Conservation (phyloP, 2,113 vertebrate genomes). For the Silurus glanis region DNA sequence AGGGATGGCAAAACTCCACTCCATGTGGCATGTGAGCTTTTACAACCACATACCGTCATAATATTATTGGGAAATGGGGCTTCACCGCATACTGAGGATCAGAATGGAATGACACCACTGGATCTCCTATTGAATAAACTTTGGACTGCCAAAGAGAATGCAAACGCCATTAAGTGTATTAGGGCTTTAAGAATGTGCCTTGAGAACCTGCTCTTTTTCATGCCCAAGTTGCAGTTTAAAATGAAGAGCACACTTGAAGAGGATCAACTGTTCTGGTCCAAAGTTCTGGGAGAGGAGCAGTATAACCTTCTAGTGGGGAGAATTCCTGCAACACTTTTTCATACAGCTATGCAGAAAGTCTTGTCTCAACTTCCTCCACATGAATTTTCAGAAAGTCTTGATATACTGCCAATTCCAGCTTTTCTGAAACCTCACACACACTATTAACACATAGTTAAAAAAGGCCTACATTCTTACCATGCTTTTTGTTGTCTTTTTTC, state of each 20-base stretch:
- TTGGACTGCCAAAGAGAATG: slow-evolving; percentile 70
- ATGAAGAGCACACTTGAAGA: slow-evolving; percentile 71
- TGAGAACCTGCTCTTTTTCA: slow-evolving; percentile 83
- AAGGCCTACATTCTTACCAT: too few relatives aligned
- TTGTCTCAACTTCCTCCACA: slow-evolving; percentile 78
- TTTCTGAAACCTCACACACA: slow-evolving; percentile 73
- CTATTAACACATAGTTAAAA: background rate
- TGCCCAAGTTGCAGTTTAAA: slow-evolving; percentile 75
- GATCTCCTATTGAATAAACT: slow-evolving; percentile 81
- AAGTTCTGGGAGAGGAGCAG: slow-evolving; percentile 78
- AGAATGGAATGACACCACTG: slow-evolving; percentile 77
- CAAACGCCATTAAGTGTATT: slow-evolving; percentile 66
- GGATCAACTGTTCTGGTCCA: slow-evolving; percentile 75
- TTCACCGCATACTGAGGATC: slow-evolving; percentile 77
- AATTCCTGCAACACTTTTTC: slow-evolving; percentile 77
- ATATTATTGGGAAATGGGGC: slow-evolving; percentile 80
- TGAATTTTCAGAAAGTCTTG: slow-evolving; percentile 78
- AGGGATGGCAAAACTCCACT: slow-evolving; percentile 81
- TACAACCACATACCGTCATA: too few relatives aligned
- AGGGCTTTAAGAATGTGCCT: slow-evolving; percentile 63
- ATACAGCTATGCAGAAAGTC: slow-evolving; percentile 80
- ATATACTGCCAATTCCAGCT: slow-evolving; percentile 82
- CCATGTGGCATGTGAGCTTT: slow-evolving; percentile 83
- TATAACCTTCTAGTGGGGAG: slow-evolving; percentile 77
- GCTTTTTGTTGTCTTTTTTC: too few relatives aligned